These are phyloP conservation scores for Aspidoscelis tigris DNA, from an alignment of 2,113 vertebrate species.

Conservation along the genomic window DNA sequence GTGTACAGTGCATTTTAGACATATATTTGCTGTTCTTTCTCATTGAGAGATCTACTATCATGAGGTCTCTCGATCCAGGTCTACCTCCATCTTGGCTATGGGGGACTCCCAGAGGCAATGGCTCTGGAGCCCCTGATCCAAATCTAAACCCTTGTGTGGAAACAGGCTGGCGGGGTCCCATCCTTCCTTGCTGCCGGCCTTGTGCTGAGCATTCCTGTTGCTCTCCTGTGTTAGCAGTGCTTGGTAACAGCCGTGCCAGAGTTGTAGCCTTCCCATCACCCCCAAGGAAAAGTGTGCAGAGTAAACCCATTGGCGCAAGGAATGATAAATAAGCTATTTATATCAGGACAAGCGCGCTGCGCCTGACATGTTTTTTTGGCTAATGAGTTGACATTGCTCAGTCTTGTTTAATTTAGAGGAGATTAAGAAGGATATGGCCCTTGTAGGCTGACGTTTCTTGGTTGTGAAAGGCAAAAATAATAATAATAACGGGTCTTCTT, in stretches of 20 bases:
- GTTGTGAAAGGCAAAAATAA: not conserved
- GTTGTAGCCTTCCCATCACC: too few species aligned
- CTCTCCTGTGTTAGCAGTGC: not conserved
- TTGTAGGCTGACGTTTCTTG: not conserved
- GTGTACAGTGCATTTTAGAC: too few species aligned
- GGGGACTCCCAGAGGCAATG: too few species aligned
- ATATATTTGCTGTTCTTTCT: too few species aligned
- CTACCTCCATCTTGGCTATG: too few species aligned
- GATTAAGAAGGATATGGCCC: not conserved
- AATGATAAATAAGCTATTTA: not conserved
- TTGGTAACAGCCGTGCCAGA: too few species aligned
- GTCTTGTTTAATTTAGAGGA: slow-evolving; percentile 1
- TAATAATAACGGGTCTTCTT: not conserved
- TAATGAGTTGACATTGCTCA: not conserved
- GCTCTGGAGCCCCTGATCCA: too few species aligned
- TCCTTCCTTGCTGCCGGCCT: not conserved
- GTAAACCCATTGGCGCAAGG: not conserved
- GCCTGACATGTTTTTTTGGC: not conserved
- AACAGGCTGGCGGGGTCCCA: not conserved
- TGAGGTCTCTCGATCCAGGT: too few species aligned
- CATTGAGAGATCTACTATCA: too few species aligned
- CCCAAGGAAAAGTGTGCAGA: not conserved
- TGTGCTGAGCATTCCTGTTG: not conserved
- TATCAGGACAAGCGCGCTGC: not conserved
- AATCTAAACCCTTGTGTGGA: too few species aligned